Percentiles rank a stretch among this genome's conserved stretches.
Conservation (phyloP, 1,140 invertebrate genomes). For the Anadara kagoshimensis region DNA sequence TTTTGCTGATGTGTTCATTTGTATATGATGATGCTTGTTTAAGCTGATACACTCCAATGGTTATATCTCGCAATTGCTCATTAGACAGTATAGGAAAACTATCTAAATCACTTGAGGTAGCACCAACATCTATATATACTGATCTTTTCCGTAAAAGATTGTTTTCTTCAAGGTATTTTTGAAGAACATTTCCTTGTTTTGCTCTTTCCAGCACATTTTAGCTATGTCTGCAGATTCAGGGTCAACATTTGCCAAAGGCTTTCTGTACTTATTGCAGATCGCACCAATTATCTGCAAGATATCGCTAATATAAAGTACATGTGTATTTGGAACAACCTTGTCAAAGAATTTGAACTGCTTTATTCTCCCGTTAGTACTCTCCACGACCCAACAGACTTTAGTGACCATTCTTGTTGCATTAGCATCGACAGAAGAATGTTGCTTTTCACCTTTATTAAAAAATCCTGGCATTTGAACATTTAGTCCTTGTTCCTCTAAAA, state of each 20-base stretch:
- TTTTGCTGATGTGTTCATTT: too few species aligned
- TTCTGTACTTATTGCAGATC: constrained; percentile 13
- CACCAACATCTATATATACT: background rate
- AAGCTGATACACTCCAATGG: constrained; percentile 15
- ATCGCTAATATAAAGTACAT: constrained; percentile 6
- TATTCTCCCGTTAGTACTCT: constrained; percentile 7
- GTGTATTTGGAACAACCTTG: constrained; percentile 13
- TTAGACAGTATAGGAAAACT: too few species aligned
- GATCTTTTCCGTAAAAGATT: background rate
- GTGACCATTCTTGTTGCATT: constrained; percentile 9
- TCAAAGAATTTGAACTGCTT: constrained; percentile 18
- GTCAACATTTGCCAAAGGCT: background rate
- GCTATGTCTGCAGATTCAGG: background rate
- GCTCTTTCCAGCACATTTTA: background rate
- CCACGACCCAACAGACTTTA: constrained; percentile 25
- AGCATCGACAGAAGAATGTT: constrained; percentile 10
- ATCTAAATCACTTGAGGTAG: constrained; percentile 1
- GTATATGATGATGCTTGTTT: constrained; percentile 2
- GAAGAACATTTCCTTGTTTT: constrained; percentile 8
- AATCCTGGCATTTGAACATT: constrained; percentile 13
- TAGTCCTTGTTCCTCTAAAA: constrained; percentile 1
- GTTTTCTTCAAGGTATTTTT: constrained; percentile 6
- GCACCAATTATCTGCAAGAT: background rate
- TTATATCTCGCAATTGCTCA: background rate
- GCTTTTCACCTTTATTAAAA: constrained; percentile 5